Evolutionary conservation across 2,113 vertebrate species (phyloP).

Genomic region (Alligator sinensis): DNA sequence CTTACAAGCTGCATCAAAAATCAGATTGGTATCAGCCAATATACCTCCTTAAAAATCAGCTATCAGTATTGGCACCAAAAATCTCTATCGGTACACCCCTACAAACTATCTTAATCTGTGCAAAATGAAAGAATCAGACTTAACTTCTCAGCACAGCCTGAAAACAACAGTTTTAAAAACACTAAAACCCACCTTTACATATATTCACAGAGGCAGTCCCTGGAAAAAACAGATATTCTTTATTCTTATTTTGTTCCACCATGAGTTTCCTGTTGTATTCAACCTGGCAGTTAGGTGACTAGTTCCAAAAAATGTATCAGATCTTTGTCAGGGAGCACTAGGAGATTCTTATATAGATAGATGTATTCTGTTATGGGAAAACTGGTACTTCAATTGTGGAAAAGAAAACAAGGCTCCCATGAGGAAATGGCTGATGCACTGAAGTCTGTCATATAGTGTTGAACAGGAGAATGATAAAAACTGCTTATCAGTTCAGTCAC

Average conservation of each 20-base stretch:
- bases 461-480: not conserved
- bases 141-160: not conserved
- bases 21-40: no score
- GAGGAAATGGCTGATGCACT: not conserved
- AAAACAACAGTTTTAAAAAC: not conserved
- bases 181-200: not conserved
- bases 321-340: not conserved
- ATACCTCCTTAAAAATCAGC: no score
- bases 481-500: no score
- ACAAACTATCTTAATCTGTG: not conserved
- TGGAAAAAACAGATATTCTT: not conserved
- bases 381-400: not conserved
- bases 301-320: not conserved
- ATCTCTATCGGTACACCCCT: no score
- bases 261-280: not conserved
- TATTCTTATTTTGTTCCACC: not conserved
- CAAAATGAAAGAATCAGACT: not conserved
- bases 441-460: not conserved
- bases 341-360: not conserved
- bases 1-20: no score
- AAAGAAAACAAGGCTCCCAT: not conserved
- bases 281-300: not conserved
- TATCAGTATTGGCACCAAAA: no score
- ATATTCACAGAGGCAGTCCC: not conserved
- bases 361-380: slow-evolving; percentile 20